Evolutionary conservation across 2,797 vertebrate genomes (phyloP).

Genomic region (Lepus oiostolus): DNA sequence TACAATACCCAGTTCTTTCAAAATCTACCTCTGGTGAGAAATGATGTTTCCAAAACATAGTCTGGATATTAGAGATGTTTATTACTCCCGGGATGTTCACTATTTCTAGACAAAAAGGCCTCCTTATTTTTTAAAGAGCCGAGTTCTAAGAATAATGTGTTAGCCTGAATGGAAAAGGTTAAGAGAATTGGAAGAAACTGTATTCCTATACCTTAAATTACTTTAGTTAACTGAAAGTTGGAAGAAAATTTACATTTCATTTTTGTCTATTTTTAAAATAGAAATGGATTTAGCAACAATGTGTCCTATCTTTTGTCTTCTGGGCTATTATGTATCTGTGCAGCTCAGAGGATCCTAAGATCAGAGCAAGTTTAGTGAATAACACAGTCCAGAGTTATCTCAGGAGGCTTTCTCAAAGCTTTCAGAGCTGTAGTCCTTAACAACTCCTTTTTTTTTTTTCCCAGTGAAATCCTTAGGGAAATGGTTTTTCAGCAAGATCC

Average conservation of each 20-base stretch:
- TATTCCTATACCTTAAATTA: neutral
- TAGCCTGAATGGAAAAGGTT: neutral
- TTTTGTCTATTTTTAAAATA: constrained; percentile 43
- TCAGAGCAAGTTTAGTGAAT: constrained; percentile 36
- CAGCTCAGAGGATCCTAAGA: neutral
- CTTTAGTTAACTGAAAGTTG: neutral
- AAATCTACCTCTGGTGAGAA: neutral
- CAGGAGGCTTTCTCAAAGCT: constrained; percentile 10
- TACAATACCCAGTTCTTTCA: neutral
- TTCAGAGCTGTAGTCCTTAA: neutral
- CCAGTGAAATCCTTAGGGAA: neutral
- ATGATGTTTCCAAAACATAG: neutral
- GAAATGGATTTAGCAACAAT: neutral
- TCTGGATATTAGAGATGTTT: neutral
- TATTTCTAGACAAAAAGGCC: neutral
- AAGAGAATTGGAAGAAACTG: neutral
- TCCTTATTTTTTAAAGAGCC: neutral
- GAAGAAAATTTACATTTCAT: neutral
- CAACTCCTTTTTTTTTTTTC: neutral
- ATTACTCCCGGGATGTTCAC: neutral
- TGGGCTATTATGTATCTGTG: neutral
- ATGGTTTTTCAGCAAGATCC: neutral
- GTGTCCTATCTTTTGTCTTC: neutral
- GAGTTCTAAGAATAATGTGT: neutral
- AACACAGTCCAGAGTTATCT: constrained; percentile 7